Evolutionary conservation across 2,113 vertebrate genomes (phyloP).

Genomic region (Balaenoptera acutorostrata): DNA sequence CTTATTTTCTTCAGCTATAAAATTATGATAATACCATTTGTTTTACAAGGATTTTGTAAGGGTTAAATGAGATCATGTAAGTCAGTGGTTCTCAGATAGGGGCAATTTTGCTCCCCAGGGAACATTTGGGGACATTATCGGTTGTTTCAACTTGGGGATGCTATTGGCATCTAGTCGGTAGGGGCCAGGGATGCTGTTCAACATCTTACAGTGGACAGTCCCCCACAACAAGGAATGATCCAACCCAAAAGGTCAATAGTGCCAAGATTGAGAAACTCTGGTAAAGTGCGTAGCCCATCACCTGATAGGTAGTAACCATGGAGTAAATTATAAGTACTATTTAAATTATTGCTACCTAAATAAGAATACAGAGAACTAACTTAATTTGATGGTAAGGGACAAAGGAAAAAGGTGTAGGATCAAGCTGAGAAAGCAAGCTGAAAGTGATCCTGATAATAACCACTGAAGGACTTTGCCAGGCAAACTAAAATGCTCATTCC

Average conservation of each 20-base stretch:
- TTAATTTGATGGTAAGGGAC: background rate
- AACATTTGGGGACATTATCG: background rate
- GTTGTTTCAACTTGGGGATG: background rate
- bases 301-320: background rate
- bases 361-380: background rate
- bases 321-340: background rate
- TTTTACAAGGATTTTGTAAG: background rate
- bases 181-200: background rate
- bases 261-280: background rate
- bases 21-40: background rate
- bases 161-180: background rate
- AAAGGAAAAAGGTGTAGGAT: background rate
- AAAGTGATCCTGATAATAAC: background rate
- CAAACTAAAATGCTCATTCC: slow-evolving; percentile 1
- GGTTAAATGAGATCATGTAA: slow-evolving; percentile 8
- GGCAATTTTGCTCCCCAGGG: background rate
- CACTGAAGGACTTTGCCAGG: background rate
- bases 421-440: background rate
- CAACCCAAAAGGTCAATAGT: background rate
- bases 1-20: background rate
- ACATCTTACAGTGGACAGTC: background rate
- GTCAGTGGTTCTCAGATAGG: background rate
- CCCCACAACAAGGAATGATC: background rate
- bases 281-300: background rate
- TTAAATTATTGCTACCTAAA: background rate